Base-by-base conservation (phyloP, 2,113 vertebrate genomes). In the Thomomys bottae region DNA sequence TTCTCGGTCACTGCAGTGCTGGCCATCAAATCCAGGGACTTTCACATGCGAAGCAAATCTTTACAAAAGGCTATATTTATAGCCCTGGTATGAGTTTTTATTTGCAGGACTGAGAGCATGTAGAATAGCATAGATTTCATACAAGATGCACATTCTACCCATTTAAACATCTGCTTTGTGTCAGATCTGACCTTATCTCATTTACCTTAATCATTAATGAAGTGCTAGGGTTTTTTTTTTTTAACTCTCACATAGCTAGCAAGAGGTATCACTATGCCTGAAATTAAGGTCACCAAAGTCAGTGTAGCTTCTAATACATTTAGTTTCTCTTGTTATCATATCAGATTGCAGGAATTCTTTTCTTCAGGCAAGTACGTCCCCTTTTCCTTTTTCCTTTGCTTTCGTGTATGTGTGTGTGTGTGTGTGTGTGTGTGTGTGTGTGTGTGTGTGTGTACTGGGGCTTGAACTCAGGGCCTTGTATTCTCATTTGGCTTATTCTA, bases 81-180 rank as follows among this genome's bases (percentile, higher is more conserved):
- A 34, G 66, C 15, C 15, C 32, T 45, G n/a, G 14, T 49, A 26
- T 61, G 36, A 11, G 12, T 63, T 84, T 40, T 64, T 79, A 77
- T 87, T 92, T 72, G n/a, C 92, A 87, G 54, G 28, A 54, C 28
- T 38, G 30, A n/a, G 57, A 87, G 71, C 7, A 70, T 4, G 26
- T 26, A 82, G 34, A 38, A 67, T 34, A 94, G 36, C 24, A 72
- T 38, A 84, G 40, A 68, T 78, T 80, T 71, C 64, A 82, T 57
- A 14, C 1, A 72, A 77, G 38, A 78, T 68, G 23, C 28, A 77
- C 15, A n/a, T 68, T 67, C 38, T 79, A 28, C 81, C 79, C 7
- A 28, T 45, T 84, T 81, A 73, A 80, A 24, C 20, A 82, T 82
- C n/a, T 61, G 36, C 34, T 94, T 30, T 85, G 63, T 83, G 32